A percentile compares a stretch with the other conserved stretches of the same genome.
phyloP scores from a whole-genome alignment of 2,888 invertebrate genomes.

The Microctonus brassicae region DNA sequence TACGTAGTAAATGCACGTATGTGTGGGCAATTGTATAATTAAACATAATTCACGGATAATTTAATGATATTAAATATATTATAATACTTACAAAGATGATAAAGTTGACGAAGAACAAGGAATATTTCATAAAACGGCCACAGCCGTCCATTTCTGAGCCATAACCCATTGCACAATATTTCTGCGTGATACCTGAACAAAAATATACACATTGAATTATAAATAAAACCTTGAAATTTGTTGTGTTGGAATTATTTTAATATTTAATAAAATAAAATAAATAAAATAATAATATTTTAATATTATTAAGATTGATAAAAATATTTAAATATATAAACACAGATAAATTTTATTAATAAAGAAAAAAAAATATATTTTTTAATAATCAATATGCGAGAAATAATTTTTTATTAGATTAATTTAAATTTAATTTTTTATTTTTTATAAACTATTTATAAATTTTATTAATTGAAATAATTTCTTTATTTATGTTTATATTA shows the following conservation, averaged over 20 bases:
- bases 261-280: not conserved
- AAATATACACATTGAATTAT: slow-evolving; percentile 10
- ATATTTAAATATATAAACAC: too few species aligned
- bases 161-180: slow-evolving; percentile 75
- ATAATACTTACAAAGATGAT: slow-evolving; percentile 86
- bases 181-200: slow-evolving; percentile 32
- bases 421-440: too few species aligned
- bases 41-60: not conserved
- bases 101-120: slow-evolving; percentile 86
- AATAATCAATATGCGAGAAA: too few species aligned
- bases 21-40: too few species aligned
- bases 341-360: too few species aligned
- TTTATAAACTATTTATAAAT: too few species aligned
- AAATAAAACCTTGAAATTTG: not conserved
- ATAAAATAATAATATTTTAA: not conserved
- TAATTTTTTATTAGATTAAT: too few species aligned
- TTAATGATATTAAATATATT: not conserved
- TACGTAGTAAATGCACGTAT: not conserved
- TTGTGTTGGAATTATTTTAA: not conserved
- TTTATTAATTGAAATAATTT: too few species aligned
- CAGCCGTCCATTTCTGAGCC: slow-evolving; percentile 89
- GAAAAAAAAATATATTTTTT: too few species aligned
- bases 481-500: too few species aligned
- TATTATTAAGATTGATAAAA: too few species aligned
- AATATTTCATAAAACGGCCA: slow-evolving; percentile 89